phyloP scores from a whole-genome alignment of 2,888 invertebrate genomes.

The Myathropa florea region DNA sequence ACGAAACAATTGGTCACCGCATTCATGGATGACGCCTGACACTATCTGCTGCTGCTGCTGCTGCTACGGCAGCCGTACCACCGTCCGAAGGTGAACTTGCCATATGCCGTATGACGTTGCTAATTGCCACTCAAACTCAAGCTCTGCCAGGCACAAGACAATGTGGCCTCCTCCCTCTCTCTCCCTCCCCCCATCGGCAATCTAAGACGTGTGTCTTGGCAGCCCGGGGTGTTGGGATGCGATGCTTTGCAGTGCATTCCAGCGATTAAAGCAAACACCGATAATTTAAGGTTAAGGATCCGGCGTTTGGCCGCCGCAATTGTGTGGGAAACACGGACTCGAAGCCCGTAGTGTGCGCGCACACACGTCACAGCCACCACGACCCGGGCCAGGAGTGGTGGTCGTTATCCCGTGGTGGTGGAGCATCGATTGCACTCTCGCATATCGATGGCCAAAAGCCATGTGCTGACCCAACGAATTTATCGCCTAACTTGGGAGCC shows the following conservation, averaged over 20 bases:
- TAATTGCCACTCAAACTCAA: conserved; percentile 55
- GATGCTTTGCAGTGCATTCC: conserved; percentile 47
- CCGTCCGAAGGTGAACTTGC: conserved; percentile 38
- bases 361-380: neutral
- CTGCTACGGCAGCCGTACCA: neutral
- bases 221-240: conserved; percentile 9
- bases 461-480: conserved; percentile 62
- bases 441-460: conserved; percentile 52
- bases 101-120: conserved; percentile 37
- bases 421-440: conserved; percentile 27
- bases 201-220: neutral
- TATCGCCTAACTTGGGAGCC: conserved; percentile 67
- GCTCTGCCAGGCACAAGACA: conserved; percentile 40
- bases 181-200: neutral
- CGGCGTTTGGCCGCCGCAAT: neutral
- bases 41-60: conserved; percentile 43
- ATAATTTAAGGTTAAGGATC: conserved; percentile 12
- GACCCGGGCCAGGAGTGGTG: no score
- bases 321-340: conserved; percentile 16
- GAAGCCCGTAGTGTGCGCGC: conserved; percentile 18
- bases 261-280: conserved; percentile 50
- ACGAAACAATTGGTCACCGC: conserved; percentile 63
- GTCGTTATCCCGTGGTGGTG: no score
- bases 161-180: conserved; percentile 9
- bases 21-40: conserved; percentile 62